Evolutionary conservation across 92 coral and sea anemone species (phyloP).

Genomic region (Parazoanthus atlanticus): DNA sequence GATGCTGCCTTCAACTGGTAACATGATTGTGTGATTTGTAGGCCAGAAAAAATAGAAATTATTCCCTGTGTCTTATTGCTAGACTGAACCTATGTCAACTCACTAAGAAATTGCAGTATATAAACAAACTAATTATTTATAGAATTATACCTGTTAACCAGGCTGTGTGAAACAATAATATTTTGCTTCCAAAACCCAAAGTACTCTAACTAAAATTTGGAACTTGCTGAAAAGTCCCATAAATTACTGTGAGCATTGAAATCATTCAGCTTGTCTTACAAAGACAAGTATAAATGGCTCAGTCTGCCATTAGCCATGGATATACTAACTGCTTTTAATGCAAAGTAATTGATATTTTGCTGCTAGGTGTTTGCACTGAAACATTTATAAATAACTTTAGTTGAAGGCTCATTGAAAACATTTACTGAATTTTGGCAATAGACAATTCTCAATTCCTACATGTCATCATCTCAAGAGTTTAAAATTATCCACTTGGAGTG

Average conservation of each 20-base stretch:
- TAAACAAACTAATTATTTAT: neutral
- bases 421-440: neutral
- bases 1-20: neutral
- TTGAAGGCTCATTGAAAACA: too few relatives aligned
- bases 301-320: neutral
- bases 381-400: too few relatives aligned
- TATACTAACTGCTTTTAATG: too few relatives aligned
- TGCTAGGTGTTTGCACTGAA: neutral
- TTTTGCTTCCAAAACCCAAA: neutral
- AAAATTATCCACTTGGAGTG: too few relatives aligned
- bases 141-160: constrained; percentile 15
- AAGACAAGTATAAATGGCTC: neutral
- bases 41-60: neutral
- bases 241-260: neutral
- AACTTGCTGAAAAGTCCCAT: neutral
- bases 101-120: neutral
- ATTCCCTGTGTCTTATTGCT: neutral
- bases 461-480: neutral
- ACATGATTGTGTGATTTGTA: neutral
- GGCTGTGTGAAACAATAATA: constrained; percentile 13
- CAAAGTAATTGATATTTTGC: neutral
- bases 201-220: neutral
- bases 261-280: neutral
- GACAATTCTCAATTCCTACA: too few relatives aligned
- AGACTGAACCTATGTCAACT: neutral